A percentile compares a stretch with the other conserved stretches of the same genome.
Evolutionary conservation across 1,140 invertebrate species (phyloP).

Genomic region (Batillaria attramentaria): DNA sequence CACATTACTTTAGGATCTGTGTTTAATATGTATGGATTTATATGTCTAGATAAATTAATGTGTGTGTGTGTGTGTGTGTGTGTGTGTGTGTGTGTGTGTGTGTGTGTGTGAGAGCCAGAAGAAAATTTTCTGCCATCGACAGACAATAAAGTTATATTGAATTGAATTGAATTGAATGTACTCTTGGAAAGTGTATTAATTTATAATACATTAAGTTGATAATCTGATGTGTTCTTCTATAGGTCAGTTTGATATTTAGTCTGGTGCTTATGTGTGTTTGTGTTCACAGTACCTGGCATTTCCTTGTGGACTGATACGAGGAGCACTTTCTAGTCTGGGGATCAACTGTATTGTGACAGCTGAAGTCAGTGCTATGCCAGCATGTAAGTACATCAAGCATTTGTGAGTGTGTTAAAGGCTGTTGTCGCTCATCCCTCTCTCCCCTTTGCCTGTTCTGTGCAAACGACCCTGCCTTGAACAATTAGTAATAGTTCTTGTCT

Average conservation of each 20-base stretch:
- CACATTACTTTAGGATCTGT: too few relatives aligned
- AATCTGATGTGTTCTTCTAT: too few relatives aligned
- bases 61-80: too few relatives aligned
- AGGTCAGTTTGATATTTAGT: too few relatives aligned
- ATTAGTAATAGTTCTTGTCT: not conserved
- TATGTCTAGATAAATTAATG: too few relatives aligned
- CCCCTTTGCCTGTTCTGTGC: not conserved
- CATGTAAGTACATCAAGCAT: conserved; percentile 79
- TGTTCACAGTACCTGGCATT: conserved; percentile 89
- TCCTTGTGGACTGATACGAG: conserved; percentile 95
- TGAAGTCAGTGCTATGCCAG: conserved; percentile 92
- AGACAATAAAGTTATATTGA: too few relatives aligned
- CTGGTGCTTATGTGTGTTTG: conserved; percentile 23
- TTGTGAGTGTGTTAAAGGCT: not conserved
- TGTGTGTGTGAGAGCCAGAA: too few relatives aligned
- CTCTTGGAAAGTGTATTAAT: too few relatives aligned
- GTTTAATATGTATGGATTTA: too few relatives aligned
- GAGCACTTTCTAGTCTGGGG: conserved; percentile 94
- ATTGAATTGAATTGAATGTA: not conserved
- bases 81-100: too few relatives aligned
- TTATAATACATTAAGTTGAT: too few relatives aligned
- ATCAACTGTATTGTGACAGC: conserved; percentile 95
- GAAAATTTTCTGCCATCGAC: too few relatives aligned
- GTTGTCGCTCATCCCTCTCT: not conserved
- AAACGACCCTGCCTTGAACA: not conserved